Base-by-base conservation (phyloP, 1,140 invertebrate genomes). In the Zaprionus davidi region DNA sequence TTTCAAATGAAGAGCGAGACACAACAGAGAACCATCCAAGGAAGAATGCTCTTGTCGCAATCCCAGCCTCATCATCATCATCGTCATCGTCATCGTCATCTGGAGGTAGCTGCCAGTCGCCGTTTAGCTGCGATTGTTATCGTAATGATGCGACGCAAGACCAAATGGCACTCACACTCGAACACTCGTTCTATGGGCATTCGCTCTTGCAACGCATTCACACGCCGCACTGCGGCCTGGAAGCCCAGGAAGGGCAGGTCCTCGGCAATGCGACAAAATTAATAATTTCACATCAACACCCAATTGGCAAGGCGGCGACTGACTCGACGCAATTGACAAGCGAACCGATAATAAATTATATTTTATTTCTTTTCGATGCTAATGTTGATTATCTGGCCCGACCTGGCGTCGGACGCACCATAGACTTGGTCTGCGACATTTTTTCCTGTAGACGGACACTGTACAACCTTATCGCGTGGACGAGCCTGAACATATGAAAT, bases 321-420 rank as follows among this genome's bases (percentile, higher is more conserved):
- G 55, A 31, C 44, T 65, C 62, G 64, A 57, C 38, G 49, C 58
- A 62, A 46, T 28, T 88, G 84, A 90, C 84, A 88, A 82, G 78
- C 81, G 77, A 60, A n/a, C 71, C 68, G 86, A 90, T 90, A 90
- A 90, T 90, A 90, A 90, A 90, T 90, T 90, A 90, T 90, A 85
- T 90, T 90, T 90, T 90, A 90, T 90, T 90, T 90, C 82, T 90
- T 90, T 90, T 82, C 72, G 71, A 90, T 90, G 85, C 82, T 90
- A 90, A 90, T 86, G 75, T 49, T 24, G 34, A 56, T 51, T 41
- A 71, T 71, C 60, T 15, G 46, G n/a, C n/a, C 20, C 46, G 9
- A 13, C 11, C 22, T 26, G 53, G 26, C 26, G 41, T 46, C 41
- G 41, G 7, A 17, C 9, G 28, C 7, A 31, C 7, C 28, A 31